Evolutionary conservation across 2,888 invertebrate species (phyloP).

Genomic region (Morinoia aosen): DNA sequence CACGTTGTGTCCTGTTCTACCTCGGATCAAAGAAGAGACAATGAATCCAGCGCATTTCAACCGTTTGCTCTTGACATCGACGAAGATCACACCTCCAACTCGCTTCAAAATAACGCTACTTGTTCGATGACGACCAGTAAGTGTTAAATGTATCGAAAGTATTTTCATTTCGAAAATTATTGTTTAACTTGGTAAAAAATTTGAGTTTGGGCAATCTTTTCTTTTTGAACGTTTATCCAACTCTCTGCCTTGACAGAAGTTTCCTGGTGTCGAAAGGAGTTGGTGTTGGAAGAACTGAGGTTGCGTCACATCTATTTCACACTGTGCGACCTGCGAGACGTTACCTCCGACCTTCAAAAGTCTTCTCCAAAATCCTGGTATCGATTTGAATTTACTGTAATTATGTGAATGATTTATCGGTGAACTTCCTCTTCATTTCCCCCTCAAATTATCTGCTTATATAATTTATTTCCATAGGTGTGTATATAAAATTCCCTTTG

Average conservation of each 20-base stretch:
- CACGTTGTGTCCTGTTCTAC: background rate
- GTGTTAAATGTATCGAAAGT: background rate
- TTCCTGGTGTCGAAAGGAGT: background rate
- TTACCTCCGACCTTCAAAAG: background rate
- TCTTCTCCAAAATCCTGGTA: background rate
- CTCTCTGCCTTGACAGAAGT: background rate
- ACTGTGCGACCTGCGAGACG: constrained; percentile 28
- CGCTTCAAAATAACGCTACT: background rate
- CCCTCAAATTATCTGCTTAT: too few relatives aligned
- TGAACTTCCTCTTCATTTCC: too few relatives aligned
- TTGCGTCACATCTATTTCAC: background rate
- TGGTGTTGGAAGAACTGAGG: constrained; percentile 10
- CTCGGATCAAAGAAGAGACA: background rate
- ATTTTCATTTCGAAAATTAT: background rate
- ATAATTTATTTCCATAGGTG: too few relatives aligned
- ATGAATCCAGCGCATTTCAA: background rate
- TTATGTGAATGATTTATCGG: too few relatives aligned
- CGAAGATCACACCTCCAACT: background rate
- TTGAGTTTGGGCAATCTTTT: background rate
- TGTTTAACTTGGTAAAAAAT: background rate
- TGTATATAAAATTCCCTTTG: too few relatives aligned
- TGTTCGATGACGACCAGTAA: background rate
- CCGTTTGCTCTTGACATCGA: background rate
- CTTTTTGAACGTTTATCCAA: background rate
- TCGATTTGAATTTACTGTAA: background rate